These are phyloP conservation scores for Trichacis sp. DNA, from an alignment of 2,888 invertebrate species.

Conservation along the genomic window DNA sequence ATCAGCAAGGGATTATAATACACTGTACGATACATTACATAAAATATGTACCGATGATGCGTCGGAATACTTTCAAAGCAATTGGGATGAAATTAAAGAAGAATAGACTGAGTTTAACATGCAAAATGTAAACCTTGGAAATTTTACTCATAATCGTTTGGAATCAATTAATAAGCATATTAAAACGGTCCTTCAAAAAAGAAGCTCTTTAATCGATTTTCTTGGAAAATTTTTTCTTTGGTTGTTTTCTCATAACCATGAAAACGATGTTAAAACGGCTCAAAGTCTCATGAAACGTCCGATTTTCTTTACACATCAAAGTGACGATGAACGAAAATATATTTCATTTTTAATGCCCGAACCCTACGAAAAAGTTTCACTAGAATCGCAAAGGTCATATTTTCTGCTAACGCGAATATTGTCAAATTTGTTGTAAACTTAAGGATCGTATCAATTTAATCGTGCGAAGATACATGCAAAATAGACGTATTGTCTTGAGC, in stretches of 20 bases:
- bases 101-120: slow-evolving; percentile 31
- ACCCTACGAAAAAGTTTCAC: slow-evolving; percentile 5
- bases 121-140: slow-evolving; percentile 12
- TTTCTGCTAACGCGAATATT: too few relatives aligned
- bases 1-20: slow-evolving; percentile 7
- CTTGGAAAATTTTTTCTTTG: slow-evolving; percentile 14
- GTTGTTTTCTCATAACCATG: slow-evolving; percentile 9
- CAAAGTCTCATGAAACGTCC: slow-evolving; percentile 10
- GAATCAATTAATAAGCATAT: too few relatives aligned
- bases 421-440: too few relatives aligned
- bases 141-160: too few relatives aligned
- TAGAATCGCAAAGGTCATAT: too few relatives aligned
- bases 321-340: slow-evolving; percentile 6
- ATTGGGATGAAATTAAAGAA: slow-evolving; percentile 36
- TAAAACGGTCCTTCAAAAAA: slow-evolving; percentile 13
- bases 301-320: not conserved
- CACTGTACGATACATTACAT: slow-evolving; percentile 14
- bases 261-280: slow-evolving; percentile 10
- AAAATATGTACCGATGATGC: slow-evolving; percentile 14
- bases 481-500: too few relatives aligned
- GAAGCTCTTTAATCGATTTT: slow-evolving; percentile 13
- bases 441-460: too few relatives aligned
- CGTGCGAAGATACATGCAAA: too few relatives aligned
- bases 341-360: slow-evolving; percentile 11
- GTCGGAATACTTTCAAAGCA: slow-evolving; percentile 35